These are phyloP conservation scores for Fulmarus glacialis DNA, from an alignment of 2,113 vertebrate species.

Conservation along the genomic window DNA sequence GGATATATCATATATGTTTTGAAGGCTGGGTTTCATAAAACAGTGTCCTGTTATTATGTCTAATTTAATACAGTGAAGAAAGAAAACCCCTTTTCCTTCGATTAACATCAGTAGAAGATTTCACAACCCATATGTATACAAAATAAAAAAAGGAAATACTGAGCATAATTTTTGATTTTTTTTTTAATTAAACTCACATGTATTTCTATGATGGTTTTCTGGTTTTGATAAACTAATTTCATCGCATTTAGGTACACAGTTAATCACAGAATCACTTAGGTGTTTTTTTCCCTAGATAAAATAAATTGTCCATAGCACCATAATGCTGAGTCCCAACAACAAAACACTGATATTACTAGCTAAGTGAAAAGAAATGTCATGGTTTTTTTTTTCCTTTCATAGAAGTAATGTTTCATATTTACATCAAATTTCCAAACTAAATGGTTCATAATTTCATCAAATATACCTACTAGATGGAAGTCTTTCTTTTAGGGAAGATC, in stretches of 20 bases:
- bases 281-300: background rate
- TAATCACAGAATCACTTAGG: background rate
- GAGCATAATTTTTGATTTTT: background rate
- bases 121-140: background rate
- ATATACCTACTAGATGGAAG: background rate
- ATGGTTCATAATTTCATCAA: background rate
- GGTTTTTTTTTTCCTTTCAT: rapidly evolving
- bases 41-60: background rate
- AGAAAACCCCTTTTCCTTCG: background rate
- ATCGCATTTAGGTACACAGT: background rate
- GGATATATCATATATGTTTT: background rate
- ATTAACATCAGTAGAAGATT: background rate
- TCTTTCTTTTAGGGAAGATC: background rate
- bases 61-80: background rate
- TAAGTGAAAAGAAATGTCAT: background rate
- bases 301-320: background rate
- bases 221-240: background rate
- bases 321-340: background rate
- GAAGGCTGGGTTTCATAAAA: background rate
- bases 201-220: background rate
- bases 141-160: background rate
- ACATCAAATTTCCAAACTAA: background rate
- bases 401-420: background rate
- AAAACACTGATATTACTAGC: background rate
- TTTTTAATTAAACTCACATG: background rate